A percentile compares a stretch with the other conserved stretches of the same genome.
Conservation (phyloP, 2,797 vertebrate species). For the Varecia variegata region DNA sequence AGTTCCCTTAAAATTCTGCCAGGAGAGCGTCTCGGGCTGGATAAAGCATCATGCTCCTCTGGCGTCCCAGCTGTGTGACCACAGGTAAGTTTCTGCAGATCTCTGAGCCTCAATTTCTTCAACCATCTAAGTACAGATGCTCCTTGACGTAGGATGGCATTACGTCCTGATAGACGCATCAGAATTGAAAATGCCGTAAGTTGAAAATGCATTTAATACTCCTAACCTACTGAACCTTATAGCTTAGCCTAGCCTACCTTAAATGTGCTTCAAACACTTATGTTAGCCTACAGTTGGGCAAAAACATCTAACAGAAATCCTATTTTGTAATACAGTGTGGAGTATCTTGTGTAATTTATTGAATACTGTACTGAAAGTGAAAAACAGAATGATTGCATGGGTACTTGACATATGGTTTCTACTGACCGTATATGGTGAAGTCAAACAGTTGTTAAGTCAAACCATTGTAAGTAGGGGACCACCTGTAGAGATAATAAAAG, state of each 20-base stretch:
- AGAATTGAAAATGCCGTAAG: neutral
- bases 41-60: neutral
- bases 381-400: neutral
- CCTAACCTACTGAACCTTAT: neutral
- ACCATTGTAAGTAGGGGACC: neutral
- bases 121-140: neutral
- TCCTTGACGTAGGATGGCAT: neutral
- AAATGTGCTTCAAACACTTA: neutral
- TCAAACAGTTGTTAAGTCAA: neutral
- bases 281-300: neutral
- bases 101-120: neutral
- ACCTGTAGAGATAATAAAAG: neutral
- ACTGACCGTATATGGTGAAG: neutral
- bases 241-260: neutral
- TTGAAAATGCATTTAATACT: neutral
- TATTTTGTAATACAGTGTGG: neutral
- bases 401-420: neutral
- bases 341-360: neutral
- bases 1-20: neutral
- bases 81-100: neutral
- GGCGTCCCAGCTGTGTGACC: neutral
- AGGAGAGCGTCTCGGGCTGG: neutral
- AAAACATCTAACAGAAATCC: neutral
- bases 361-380: neutral
- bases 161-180: neutral